Evolutionary conservation across 2,797 vertebrate species (phyloP).

Genomic region (Myotis vivesi): DNA sequence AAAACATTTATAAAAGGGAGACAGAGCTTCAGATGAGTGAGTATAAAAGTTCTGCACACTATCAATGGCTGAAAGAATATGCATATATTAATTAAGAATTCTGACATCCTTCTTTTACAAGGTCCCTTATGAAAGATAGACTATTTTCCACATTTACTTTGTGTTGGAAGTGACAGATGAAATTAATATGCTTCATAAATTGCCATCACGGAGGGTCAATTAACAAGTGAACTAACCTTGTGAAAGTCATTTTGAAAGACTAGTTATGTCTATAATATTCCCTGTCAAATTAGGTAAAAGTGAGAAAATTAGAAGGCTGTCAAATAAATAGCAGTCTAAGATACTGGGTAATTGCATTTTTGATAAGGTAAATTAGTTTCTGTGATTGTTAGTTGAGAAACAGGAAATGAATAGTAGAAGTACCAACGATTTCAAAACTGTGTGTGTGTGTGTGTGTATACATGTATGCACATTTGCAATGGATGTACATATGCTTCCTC

Average conservation of each 20-base stretch:
- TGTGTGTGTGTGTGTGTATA: rapidly evolving
- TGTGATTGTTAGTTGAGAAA: slow-evolving; percentile 76
- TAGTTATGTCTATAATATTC: slow-evolving; percentile 84
- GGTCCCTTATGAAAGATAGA: slow-evolving; percentile 83
- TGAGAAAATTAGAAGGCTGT: slow-evolving; percentile 86
- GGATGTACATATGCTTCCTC: neutral
- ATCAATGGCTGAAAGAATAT: slow-evolving; percentile 75
- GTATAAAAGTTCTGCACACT: slow-evolving; percentile 54
- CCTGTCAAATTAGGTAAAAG: slow-evolving; percentile 86
- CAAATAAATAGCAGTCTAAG: slow-evolving; percentile 82
- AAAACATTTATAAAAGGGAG: slow-evolving; percentile 67
- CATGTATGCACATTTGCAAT: too few relatives aligned
- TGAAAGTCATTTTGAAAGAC: slow-evolving; percentile 86
- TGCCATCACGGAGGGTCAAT: slow-evolving; percentile 88
- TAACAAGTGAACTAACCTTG: slow-evolving; percentile 88
- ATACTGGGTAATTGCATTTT: slow-evolving; percentile 85
- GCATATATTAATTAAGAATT: slow-evolving; percentile 84
- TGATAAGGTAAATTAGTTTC: slow-evolving; percentile 84
- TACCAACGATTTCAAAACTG: neutral
- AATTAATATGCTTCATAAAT: slow-evolving; percentile 91
- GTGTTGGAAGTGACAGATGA: slow-evolving; percentile 86
- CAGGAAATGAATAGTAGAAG: slow-evolving; percentile 48
- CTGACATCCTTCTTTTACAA: slow-evolving; percentile 82
- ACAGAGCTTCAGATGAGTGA: slow-evolving; percentile 62
- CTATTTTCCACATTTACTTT: slow-evolving; percentile 85